These are phyloP conservation scores for Zaprionus lachaisei DNA, from an alignment of 1,140 invertebrate species.

Conservation along the genomic window DNA sequence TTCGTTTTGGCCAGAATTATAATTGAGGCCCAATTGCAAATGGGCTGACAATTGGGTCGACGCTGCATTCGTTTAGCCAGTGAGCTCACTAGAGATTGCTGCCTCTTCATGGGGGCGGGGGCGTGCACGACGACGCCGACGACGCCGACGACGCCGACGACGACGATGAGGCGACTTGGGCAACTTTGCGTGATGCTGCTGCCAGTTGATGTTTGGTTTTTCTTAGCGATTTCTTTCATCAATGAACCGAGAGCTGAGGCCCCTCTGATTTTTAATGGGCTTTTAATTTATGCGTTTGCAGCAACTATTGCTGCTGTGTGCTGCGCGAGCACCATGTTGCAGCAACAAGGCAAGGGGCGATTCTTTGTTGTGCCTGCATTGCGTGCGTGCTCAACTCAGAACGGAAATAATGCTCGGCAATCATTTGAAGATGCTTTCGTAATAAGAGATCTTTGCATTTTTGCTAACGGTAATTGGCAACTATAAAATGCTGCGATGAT, in stretches of 20 bases:
- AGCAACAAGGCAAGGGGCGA: constrained; percentile 6
- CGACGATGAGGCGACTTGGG: constrained; percentile 45
- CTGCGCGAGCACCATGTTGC: constrained; percentile 28
- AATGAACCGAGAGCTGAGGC: constrained; percentile 33
- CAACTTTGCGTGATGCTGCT: constrained; percentile 70
- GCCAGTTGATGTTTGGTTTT: neutral
- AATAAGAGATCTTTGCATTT: constrained; percentile 7
- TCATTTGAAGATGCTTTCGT: constrained; percentile 10
- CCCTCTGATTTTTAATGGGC: constrained; percentile 56
- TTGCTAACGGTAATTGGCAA: constrained; percentile 2
- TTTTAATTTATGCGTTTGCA: constrained; percentile 76
- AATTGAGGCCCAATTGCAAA: constrained; percentile 74
- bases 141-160: neutral
- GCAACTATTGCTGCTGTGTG: constrained; percentile 17
- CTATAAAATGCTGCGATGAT: constrained; percentile 3
- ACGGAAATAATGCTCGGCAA: constrained; percentile 45
- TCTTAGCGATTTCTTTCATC: constrained; percentile 35
- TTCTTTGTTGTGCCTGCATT: constrained; percentile 25
- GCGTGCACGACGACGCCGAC: constrained; percentile 29
- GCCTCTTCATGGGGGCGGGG: constrained; percentile 30
- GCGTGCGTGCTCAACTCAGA: constrained; percentile 33
- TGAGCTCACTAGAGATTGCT: constrained; percentile 1
- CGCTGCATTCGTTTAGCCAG: constrained; percentile 48
- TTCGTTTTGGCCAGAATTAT: constrained; percentile 46
- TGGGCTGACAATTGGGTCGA: constrained; percentile 73